Evolutionary conservation across 1,140 invertebrate genomes (phyloP).

Genomic region (Monochamus saltuarius): DNA sequence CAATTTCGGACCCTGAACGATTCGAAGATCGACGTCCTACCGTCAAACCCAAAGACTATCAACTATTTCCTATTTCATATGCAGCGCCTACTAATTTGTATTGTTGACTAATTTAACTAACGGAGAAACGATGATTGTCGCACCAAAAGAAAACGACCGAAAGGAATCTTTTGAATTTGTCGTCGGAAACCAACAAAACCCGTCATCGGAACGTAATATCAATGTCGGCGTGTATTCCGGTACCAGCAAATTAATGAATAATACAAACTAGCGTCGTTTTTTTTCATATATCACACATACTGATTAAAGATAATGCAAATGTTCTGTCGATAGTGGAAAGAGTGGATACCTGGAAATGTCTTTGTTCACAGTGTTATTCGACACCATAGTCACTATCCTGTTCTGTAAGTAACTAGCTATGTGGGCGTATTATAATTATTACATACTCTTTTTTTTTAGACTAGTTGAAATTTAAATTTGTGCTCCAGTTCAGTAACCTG

Average conservation of each 20-base stretch:
- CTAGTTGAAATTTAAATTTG: slow-evolving; percentile 19
- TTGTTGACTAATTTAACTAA: no score
- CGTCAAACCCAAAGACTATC: no score
- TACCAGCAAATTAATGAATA: not conserved
- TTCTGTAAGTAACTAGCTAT: slow-evolving; percentile 20
- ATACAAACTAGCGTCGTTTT: not conserved
- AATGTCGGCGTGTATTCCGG: not conserved
- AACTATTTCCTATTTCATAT: no score
- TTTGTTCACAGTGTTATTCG: not conserved
- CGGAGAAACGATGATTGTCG: not conserved
- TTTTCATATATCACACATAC: slow-evolving; percentile 17
- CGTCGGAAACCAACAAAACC: not conserved
- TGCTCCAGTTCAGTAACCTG: slow-evolving; percentile 18
- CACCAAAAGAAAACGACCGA: not conserved
- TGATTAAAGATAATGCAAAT: slow-evolving; percentile 11
- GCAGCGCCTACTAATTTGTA: no score
- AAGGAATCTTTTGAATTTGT: not conserved
- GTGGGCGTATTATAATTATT: slow-evolving; percentile 13
- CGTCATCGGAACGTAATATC: not conserved
- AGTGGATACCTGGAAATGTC: slow-evolving; percentile 5
- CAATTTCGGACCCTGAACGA: no score
- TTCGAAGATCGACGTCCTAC: no score
- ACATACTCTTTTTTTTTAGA: slow-evolving; percentile 15
- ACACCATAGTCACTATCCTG: slow-evolving; percentile 8
- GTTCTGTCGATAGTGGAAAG: slow-evolving; percentile 2